Evolutionary conservation across 1,140 invertebrate species (phyloP).

Genomic region (Whitmania pigra): DNA sequence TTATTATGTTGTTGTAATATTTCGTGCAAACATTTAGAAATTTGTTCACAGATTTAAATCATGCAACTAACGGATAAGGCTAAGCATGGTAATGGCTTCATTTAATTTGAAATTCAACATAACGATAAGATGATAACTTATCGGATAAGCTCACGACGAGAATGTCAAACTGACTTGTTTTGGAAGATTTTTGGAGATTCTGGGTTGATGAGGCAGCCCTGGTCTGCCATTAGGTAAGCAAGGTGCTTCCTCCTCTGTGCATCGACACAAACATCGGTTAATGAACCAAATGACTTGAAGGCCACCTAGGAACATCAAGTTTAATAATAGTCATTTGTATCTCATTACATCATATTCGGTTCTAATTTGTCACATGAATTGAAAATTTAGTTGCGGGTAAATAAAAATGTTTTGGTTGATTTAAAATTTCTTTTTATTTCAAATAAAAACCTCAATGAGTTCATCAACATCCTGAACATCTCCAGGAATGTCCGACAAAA

Average conservation of each 20-base stretch:
- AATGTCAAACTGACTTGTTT: slow-evolving; percentile 35
- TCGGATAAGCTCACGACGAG: not conserved
- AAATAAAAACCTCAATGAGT: slow-evolving; percentile 50
- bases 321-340: not conserved
- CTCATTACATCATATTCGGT: not conserved
- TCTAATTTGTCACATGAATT: not conserved
- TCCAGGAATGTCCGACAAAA: slow-evolving; percentile 81
- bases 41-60: too few relatives aligned
- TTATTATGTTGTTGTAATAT: too few relatives aligned
- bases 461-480: slow-evolving; percentile 78
- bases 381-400: not conserved
- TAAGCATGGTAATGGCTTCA: not conserved
- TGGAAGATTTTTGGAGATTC: slow-evolving; percentile 73
- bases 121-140: not conserved
- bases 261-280: slow-evolving; percentile 74
- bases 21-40: not conserved
- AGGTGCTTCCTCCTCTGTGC: slow-evolving; percentile 77
- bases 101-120: not conserved
- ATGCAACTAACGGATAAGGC: too few relatives aligned
- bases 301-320: slow-evolving; percentile 31
- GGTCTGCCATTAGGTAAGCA: slow-evolving; percentile 90
- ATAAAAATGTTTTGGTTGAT: not conserved
- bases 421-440: too few relatives aligned
- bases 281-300: slow-evolving; percentile 44
- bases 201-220: slow-evolving; percentile 80